Conservation (phyloP, 1,140 invertebrate genomes). For the Tyrophagus putrescentiae region DNA sequence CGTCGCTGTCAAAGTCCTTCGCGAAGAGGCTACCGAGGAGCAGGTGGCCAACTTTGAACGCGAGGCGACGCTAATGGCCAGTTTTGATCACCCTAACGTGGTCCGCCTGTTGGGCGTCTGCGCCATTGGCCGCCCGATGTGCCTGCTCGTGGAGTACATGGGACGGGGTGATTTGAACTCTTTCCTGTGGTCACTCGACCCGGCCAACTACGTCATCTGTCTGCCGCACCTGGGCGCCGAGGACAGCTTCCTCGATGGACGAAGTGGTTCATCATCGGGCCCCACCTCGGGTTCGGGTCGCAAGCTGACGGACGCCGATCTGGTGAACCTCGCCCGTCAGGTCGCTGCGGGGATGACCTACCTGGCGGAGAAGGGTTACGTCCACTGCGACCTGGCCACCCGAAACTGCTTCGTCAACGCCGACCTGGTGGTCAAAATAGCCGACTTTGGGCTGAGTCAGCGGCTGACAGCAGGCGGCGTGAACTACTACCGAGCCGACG, state of each 20-base stretch:
- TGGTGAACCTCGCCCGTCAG: constrained; percentile 63
- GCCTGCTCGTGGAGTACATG: constrained; percentile 85
- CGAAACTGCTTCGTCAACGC: constrained; percentile 89
- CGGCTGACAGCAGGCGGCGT: constrained; percentile 77
- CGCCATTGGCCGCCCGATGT: constrained; percentile 79
- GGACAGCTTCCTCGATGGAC: constrained; percentile 34
- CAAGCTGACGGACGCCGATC: constrained; percentile 52
- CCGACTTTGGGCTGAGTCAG: constrained; percentile 81
- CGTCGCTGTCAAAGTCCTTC: constrained; percentile 92
- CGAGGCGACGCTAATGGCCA: constrained; percentile 75
- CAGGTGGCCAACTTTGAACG: constrained; percentile 82
- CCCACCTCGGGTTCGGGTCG: too few relatives aligned
- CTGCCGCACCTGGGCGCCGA: constrained; percentile 38
- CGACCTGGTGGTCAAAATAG: constrained; percentile 86
- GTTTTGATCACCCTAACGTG: constrained; percentile 87
- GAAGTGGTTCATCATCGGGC: too few relatives aligned
- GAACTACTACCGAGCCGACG: constrained; percentile 32
- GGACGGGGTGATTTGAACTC: constrained; percentile 79
- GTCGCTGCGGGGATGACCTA: constrained; percentile 89
- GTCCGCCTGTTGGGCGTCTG: constrained; percentile 78
- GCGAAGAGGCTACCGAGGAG: constrained; percentile 87
- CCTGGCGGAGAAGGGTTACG: constrained; percentile 81
- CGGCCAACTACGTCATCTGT: constrained; percentile 49
- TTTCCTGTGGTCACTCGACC: constrained; percentile 64
- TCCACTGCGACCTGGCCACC: constrained; percentile 85